Conservation (phyloP, 2,888 invertebrate genomes). For the Sphecodes monilicornis region DNA sequence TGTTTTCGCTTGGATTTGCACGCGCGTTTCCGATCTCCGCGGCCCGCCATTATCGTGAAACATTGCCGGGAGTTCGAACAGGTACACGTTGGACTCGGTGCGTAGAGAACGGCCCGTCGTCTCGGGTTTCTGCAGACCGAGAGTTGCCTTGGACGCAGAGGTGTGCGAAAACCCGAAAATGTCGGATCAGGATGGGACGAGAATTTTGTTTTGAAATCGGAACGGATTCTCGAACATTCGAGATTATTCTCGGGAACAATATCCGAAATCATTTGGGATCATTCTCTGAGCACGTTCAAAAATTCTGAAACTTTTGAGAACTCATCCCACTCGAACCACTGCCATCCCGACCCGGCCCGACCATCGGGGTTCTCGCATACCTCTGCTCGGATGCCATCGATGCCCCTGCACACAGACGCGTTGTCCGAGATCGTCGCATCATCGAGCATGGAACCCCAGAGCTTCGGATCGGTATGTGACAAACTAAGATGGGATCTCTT, state of each 20-base stretch:
- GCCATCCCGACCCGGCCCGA: too few relatives aligned
- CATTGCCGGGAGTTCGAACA: constrained; percentile 57
- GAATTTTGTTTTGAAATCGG: not conserved
- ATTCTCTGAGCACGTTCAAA: not conserved
- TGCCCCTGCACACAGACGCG: too few relatives aligned
- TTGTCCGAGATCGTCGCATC: too few relatives aligned
- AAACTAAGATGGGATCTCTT: too few relatives aligned
- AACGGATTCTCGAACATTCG: too few relatives aligned
- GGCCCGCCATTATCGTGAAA: constrained; percentile 65
- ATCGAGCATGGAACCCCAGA: too few relatives aligned
- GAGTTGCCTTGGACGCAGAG: constrained; percentile 23
- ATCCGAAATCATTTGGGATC: too few relatives aligned
- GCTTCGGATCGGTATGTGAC: too few relatives aligned
- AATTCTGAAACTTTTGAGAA: not conserved
- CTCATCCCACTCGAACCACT: too few relatives aligned
- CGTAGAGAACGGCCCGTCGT: constrained; percentile 25
- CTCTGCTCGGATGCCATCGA: too few relatives aligned
- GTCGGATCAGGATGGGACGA: not conserved
- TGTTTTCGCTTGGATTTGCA: constrained; percentile 62
- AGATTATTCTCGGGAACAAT: not conserved
- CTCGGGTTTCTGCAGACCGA: constrained; percentile 51
- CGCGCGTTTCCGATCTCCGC: constrained; percentile 46
- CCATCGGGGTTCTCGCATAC: too few relatives aligned
- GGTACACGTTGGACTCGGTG: constrained; percentile 51
- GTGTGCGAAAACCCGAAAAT: constrained; percentile 16